These are phyloP conservation scores for Percopsis omiscomaycus DNA, from an alignment of 2,797 vertebrate genomes.

Conservation along the genomic window DNA sequence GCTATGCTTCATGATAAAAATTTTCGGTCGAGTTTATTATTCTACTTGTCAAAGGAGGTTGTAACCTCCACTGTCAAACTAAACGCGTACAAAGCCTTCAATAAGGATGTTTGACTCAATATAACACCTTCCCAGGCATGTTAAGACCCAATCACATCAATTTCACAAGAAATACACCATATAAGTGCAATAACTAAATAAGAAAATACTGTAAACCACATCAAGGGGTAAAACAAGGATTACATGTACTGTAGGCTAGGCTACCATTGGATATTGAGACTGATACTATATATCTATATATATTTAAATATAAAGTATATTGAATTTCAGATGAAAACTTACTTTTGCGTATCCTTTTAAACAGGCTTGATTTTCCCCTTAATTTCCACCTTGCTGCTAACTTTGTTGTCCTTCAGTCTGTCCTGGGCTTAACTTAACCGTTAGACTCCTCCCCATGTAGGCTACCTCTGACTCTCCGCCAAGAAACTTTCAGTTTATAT, in stretches of 20 bases:
- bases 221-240: slow-evolving; percentile 8
- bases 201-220: not conserved
- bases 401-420: slow-evolving; percentile 78
- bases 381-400: slow-evolving; percentile 27
- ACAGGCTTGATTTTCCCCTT: slow-evolving; percentile 11
- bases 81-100: not conserved
- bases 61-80: not conserved
- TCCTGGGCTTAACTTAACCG: slow-evolving; percentile 61
- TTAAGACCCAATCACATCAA: not conserved
- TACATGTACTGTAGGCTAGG: not conserved
- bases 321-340: slow-evolving; percentile 37
- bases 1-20: too few relatives aligned
- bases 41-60: not conserved
- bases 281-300: not conserved
- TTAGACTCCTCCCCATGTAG: slow-evolving; percentile 67
- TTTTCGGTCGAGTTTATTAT: not conserved
- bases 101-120: not conserved
- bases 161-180: not conserved
- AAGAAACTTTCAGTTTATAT: slow-evolving; percentile 76
- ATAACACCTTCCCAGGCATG: not conserved
- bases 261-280: not conserved
- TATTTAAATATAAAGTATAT: not conserved
- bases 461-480: slow-evolving; percentile 59
- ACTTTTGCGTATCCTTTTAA: slow-evolving; percentile 36
- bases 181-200: not conserved